Evolutionary conservation across 2,888 invertebrate genomes (phyloP).

Genomic region (Lathronympha strigana): DNA sequence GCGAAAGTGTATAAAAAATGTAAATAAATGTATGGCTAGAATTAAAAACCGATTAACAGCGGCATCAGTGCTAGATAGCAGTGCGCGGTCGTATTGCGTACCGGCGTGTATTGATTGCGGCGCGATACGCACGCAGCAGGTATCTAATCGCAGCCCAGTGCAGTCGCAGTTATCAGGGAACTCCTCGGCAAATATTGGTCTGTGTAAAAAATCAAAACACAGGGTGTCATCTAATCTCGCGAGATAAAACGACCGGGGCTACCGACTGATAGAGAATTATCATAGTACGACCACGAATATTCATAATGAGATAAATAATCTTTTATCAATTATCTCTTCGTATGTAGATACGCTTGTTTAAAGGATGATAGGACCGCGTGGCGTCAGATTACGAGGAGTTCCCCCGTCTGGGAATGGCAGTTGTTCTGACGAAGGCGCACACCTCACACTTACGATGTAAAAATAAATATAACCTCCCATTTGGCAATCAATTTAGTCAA

Average conservation of each 20-base stretch:
- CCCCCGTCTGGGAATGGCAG: constrained; percentile 57
- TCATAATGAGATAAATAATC: constrained; percentile 84
- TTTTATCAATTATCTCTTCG: constrained; percentile 83
- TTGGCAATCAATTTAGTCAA: too few species aligned
- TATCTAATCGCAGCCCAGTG: constrained; percentile 73
- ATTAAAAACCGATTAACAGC: constrained; percentile 22
- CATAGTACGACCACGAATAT: constrained; percentile 79
- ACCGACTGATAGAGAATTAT: constrained; percentile 84
- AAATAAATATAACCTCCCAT: background rate
- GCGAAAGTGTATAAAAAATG: too few species aligned
- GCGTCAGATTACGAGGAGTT: constrained; percentile 75
- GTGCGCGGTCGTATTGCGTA: constrained; percentile 13
- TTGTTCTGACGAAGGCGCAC: constrained; percentile 38
- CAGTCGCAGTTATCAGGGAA: constrained; percentile 78
- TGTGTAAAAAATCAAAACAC: constrained; percentile 82
- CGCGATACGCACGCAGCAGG: constrained; percentile 50
- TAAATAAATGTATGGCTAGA: background rate
- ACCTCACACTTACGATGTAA: constrained; percentile 14
- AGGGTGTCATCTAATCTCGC: constrained; percentile 83
- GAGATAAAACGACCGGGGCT: constrained; percentile 81
- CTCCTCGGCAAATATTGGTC: constrained; percentile 82
- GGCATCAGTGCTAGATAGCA: constrained; percentile 24
- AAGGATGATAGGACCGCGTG: constrained; percentile 78
- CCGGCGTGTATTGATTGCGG: constrained; percentile 59
- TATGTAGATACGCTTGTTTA: constrained; percentile 80